phyloP scores from a whole-genome alignment of 2,113 vertebrate genomes.

The Microcebus jonahi region DNA sequence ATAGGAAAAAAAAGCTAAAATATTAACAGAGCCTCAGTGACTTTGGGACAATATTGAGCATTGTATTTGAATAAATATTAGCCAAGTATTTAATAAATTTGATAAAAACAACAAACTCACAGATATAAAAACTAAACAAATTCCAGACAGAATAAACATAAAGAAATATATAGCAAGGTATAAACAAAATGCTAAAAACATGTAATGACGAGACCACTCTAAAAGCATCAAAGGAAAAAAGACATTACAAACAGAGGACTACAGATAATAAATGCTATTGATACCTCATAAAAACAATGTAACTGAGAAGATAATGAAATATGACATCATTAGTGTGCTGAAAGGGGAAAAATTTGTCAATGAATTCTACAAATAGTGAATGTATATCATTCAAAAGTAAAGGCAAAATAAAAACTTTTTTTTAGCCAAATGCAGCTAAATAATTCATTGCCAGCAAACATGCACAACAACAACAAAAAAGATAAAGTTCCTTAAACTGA shows the following conservation, averaged over 20 bases:
- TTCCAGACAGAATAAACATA: not conserved
- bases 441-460: not conserved
- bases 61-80: not conserved
- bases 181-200: not conserved
- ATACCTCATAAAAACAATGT: not conserved
- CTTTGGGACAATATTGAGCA: not conserved
- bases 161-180: not conserved
- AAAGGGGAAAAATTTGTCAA: not conserved
- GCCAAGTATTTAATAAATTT: not conserved
- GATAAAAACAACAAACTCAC: not conserved
- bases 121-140: not conserved
- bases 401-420: not conserved
- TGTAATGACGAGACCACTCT: not conserved
- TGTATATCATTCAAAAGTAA: not conserved
- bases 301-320: not conserved
- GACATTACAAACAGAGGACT: not conserved
- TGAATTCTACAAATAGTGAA: not conserved
- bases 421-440: not conserved
- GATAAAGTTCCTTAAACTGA: constrained; percentile 1
- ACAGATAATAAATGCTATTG: not conserved
- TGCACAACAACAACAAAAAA: not conserved
- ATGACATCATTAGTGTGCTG: not conserved
- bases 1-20: not conserved
- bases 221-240: not conserved
- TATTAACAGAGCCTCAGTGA: not conserved